phyloP scores from a whole-genome alignment of 2,888 invertebrate genomes.

The Archips crataeganus region DNA sequence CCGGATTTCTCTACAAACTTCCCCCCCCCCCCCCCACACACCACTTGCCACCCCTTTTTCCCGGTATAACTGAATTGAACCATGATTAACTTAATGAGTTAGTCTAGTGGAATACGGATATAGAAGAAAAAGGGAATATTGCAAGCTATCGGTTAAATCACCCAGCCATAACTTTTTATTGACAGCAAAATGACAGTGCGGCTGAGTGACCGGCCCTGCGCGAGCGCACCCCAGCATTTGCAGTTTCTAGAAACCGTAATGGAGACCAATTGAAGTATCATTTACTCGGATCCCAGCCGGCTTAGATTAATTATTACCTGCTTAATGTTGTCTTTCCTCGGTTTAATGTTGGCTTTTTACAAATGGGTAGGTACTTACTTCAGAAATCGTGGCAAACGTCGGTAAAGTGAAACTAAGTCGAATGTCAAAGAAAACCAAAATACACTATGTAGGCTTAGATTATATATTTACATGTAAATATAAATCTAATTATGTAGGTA shows the following conservation, averaged over 20 bases:
- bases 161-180: slow-evolving; percentile 50
- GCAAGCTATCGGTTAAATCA: slow-evolving; percentile 26
- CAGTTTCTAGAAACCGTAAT: slow-evolving; percentile 61
- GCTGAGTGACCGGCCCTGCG: slow-evolving; percentile 47
- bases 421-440: neutral
- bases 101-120: neutral
- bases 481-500: no score
- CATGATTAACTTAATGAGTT: no score
- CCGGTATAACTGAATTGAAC: no score
- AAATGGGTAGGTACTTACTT: neutral
- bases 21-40: no score
- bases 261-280: slow-evolving; percentile 56
- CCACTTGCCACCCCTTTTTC: no score
- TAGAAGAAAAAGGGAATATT: neutral
- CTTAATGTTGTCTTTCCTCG: slow-evolving; percentile 66
- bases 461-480: no score
- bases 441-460: neutral
- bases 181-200: slow-evolving; percentile 54
- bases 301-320: slow-evolving; percentile 64
- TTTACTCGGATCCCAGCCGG: slow-evolving; percentile 55
- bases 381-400: neutral
- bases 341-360: slow-evolving; percentile 46
- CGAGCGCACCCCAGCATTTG: slow-evolving; percentile 50
- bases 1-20: no score
- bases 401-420: neutral